A percentile compares a stretch with the other conserved stretches of the same genome.
phyloP scores from a whole-genome alignment of 2,113 vertebrate species.

The Pholis gunnellus region DNA sequence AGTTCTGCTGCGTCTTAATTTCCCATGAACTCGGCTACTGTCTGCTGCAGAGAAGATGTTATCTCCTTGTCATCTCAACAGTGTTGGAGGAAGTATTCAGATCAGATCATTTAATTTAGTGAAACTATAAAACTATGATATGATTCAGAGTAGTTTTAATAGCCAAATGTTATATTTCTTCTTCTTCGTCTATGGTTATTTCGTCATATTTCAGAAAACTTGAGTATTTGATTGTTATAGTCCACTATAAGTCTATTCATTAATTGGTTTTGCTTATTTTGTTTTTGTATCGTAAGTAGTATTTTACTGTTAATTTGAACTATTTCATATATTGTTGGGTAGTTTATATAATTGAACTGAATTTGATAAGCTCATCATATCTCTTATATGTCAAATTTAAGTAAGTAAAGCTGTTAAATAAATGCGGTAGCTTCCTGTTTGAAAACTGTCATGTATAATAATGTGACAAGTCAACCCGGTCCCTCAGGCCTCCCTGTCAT shows the following conservation, averaged over 20 bases:
- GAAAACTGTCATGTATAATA: not conserved
- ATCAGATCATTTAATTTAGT: not conserved
- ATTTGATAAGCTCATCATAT: not conserved
- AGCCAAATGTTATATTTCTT: not conserved
- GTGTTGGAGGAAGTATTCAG: not conserved
- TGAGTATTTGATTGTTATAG: not conserved
- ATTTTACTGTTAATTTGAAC: not conserved
- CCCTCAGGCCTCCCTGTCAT: not conserved
- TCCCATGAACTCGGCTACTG: not conserved
- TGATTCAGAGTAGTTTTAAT: not conserved
- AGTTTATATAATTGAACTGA: not conserved
- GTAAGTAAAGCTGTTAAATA: not conserved
- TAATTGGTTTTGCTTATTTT: not conserved
- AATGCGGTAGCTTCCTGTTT: not conserved
- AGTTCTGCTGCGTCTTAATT: not conserved
- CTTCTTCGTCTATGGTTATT: not conserved
- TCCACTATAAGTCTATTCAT: not conserved
- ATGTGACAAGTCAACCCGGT: not conserved
- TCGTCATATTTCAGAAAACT: not conserved
- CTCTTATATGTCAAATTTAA: not conserved
- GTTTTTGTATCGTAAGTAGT: not conserved
- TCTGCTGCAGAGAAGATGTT: constrained; percentile 6
- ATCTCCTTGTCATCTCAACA: not conserved
- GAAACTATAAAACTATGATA: not conserved
- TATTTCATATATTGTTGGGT: not conserved